phyloP scores from a whole-genome alignment of 2,888 invertebrate genomes.

The Tetropium fuscum region DNA sequence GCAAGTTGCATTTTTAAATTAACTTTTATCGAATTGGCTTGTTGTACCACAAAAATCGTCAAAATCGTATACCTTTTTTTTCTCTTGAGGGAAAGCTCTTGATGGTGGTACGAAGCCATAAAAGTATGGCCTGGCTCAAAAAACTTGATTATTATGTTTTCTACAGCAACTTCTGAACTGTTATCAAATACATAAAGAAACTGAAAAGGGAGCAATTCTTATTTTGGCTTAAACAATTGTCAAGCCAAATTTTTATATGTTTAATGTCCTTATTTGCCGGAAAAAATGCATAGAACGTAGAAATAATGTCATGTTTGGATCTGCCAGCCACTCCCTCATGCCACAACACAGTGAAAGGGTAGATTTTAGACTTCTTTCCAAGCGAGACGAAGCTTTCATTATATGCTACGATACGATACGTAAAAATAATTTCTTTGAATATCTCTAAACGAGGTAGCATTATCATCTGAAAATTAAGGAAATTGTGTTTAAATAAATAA shows the following conservation, averaged over 20 bases:
- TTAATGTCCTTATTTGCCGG: constrained; percentile 20
- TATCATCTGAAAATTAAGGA: constrained; percentile 12
- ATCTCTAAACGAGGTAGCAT: constrained; percentile 34
- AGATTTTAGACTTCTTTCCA: constrained; percentile 20
- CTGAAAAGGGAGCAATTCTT: constrained; percentile 33
- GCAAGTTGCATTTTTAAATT: constrained; percentile 33
- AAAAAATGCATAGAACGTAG: constrained; percentile 30
- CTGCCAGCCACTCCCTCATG: constrained; percentile 47
- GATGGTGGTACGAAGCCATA: constrained; percentile 34
- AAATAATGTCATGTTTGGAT: constrained; percentile 45
- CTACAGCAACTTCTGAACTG: constrained; percentile 17
- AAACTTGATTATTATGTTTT: no score
- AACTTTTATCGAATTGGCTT: constrained; percentile 34
- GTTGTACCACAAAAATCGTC: constrained; percentile 33
- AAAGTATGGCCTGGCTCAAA: no score
- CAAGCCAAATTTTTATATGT: constrained; percentile 31
- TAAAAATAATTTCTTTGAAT: constrained; percentile 41
- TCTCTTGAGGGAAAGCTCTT: constrained; percentile 27
- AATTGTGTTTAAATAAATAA: not conserved
- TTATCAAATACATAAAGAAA: constrained; percentile 30
- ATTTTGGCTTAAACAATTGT: no score
- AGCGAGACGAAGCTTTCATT: constrained; percentile 25
- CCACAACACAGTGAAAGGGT: constrained; percentile 44
- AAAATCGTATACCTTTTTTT: constrained; percentile 29
- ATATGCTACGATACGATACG: constrained; percentile 30